phyloP scores from a whole-genome alignment of 2,888 invertebrate species.

The Smittia sp. region DNA sequence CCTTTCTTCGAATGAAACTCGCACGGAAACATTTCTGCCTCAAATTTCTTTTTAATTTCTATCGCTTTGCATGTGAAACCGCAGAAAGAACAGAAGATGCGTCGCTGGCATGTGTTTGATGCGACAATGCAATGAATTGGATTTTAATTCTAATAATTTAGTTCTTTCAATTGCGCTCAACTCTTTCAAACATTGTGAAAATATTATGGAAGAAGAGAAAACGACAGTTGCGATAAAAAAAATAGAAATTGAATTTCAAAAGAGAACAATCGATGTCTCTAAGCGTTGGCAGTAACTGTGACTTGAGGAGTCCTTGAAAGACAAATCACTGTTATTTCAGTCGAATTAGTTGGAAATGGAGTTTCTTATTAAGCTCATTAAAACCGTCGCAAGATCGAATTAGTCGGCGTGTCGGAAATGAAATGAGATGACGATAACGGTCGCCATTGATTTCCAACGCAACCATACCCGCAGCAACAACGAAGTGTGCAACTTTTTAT shows the following conservation, averaged over 20 bases:
- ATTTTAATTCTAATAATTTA: conserved; percentile 1
- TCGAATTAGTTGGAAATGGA: too few relatives aligned
- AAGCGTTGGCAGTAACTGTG: not conserved
- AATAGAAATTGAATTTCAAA: not conserved
- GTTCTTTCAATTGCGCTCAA: not conserved
- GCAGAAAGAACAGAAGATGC: conserved; percentile 3
- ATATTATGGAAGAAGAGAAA: not conserved
- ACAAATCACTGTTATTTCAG: not conserved
- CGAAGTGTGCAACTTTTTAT: conserved; percentile 5
- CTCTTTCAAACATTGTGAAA: not conserved
- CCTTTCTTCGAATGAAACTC: not conserved
- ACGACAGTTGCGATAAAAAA: not conserved
- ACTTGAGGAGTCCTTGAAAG: not conserved
- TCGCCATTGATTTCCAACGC: conserved; percentile 29
- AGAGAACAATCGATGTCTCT: not conserved
- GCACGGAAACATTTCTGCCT: not conserved
- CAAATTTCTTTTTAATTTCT: conserved; percentile 29
- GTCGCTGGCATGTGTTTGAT: conserved; percentile 37
- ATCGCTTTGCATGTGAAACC: conserved; percentile 19
- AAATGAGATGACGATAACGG: not conserved
- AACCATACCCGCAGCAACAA: not conserved
- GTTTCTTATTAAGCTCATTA: not conserved
- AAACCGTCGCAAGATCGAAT: not conserved
- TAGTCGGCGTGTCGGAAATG: conserved; percentile 1
- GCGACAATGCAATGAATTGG: not conserved